These are phyloP conservation scores for Drosophila melanogaster DNA, from an alignment of 1,140 invertebrate species.

Conservation along the genomic window Release_6_plus_ISO1_MT NT_037436.4:12702001-12702500, in stretches of 20 bases:
- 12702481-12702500: neutral
- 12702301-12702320: neutral
- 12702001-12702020: conserved; percentile 43
- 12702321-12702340: conserved; percentile 5
- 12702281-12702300: neutral
- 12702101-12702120: conserved; percentile 51
- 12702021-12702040: conserved; percentile 64
- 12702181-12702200: conserved; percentile 62
- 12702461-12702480: neutral
- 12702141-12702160: neutral
- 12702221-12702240: conserved; percentile 32
- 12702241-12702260: conserved; percentile 31
- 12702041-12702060: conserved; percentile 64
- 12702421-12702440: neutral
- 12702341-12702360: conserved; percentile 8
- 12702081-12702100: conserved; percentile 64
- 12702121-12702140: conserved; percentile 2
- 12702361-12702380: conserved; percentile 14
- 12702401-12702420: conserved; percentile 30
- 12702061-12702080: conserved; percentile 61
- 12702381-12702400: conserved; percentile 12
- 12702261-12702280: conserved; percentile 43
- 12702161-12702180: conserved; percentile 35
- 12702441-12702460: neutral
- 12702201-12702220: conserved; percentile 21